Base-by-base conservation (phyloP, 2,888 invertebrate genomes). In the Pheosia gnoma region DNA sequence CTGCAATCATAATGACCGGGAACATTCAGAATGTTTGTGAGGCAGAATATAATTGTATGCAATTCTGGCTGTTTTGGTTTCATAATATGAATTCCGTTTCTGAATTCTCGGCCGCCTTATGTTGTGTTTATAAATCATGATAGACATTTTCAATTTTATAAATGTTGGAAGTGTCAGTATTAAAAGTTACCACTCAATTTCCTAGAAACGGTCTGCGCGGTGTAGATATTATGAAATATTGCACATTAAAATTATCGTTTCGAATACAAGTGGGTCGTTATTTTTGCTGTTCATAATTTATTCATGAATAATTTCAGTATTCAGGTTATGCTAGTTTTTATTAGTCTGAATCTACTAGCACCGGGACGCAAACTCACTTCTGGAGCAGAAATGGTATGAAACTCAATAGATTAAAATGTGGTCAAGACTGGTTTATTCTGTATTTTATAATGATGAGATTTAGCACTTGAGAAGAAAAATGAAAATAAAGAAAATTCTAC, bases 161-260 rank as follows among this genome's bases (percentile, higher is more conserved):
- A 5, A 57, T 59, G 65, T 69, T 59, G 67, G 63, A 60, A 52
- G 52, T 59, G 69, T 65, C 69, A 63, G 59, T 61, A 62, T 57
- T 41, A 41, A 63, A 67, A 65, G 69, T 69, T 54, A 65, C 69
- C 62, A 60, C 62, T 51, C 62, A 64, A 63, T 72, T 66, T 70
- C 60, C 68, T 68, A 56, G 59, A 9, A 61, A 55, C 39, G 57
- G 37, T 59, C 51, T 25, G 51, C 39, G 67, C 59, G 61, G 61
- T 60, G 58, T 55, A 60, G 54, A 60, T 61, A 60, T 49, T 51
- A 54, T 70, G 60, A 71, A 64, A 66, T 72, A 70, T 72, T 60
- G 63, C 60, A 68, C 68, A 70, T 72, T 70, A 66, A 71, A 68
- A 65, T 72, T 62, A 64, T 62, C 67, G 64, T 64, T 49, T 57